These are phyloP conservation scores for Palythoa caribaeorum DNA, from an alignment of 92 coral and sea anemone genomes.

Conservation along the genomic window DNA sequence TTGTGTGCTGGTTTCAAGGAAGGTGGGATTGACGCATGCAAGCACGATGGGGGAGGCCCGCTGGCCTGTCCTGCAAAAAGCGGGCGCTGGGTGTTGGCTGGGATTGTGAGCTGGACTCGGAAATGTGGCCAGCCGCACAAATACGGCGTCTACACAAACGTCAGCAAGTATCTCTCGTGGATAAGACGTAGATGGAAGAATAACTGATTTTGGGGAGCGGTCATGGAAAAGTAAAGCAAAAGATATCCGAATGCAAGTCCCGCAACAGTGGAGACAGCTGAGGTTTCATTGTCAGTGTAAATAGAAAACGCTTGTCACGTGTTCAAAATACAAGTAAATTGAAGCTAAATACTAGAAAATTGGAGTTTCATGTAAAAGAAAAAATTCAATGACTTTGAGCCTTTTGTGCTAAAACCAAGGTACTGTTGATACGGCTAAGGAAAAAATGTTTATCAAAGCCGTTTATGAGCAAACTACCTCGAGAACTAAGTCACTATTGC, in stretches of 20 bases:
- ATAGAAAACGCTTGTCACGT: background rate
- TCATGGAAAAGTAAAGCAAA: background rate
- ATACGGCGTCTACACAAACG: constrained; percentile 98
- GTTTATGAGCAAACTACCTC: too few species aligned
- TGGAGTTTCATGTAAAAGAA: background rate
- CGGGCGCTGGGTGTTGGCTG: constrained; percentile 91
- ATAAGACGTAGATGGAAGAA: constrained; percentile 60
- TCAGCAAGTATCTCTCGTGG: constrained; percentile 82
- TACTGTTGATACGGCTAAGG: too few species aligned
- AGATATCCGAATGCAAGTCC: background rate
- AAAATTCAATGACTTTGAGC: background rate
- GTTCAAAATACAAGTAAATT: background rate
- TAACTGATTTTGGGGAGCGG: constrained; percentile 48
- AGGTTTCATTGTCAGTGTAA: background rate
- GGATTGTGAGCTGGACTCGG: constrained; percentile 97
- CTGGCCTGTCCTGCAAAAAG: constrained; percentile 83
- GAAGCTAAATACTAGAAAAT: background rate
- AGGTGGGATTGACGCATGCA: constrained; percentile 96
- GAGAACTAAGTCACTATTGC: too few species aligned
- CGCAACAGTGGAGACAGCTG: background rate
- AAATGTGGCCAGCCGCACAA: constrained; percentile 91
- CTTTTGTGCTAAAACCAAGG: background rate
- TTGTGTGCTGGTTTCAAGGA: constrained; percentile 99
- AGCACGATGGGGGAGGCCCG: constrained; percentile 98
- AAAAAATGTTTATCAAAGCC: too few species aligned